Evolutionary conservation across 2,113 vertebrate genomes (phyloP).

Genomic region (Gorsachius goisagi): DNA sequence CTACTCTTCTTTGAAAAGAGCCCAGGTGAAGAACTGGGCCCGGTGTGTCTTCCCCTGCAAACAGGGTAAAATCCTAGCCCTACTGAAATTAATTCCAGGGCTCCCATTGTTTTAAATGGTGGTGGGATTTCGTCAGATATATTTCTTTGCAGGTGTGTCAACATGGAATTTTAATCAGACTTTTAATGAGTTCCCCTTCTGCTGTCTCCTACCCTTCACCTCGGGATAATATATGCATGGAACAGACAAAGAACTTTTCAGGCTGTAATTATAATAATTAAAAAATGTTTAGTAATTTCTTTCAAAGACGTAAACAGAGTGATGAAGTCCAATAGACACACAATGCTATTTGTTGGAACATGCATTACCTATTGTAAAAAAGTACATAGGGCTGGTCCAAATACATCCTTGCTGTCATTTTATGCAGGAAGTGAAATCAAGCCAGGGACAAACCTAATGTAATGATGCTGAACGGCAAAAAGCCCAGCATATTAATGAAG

Average conservation of each 20-base stretch:
- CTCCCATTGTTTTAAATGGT: conserved; percentile 1
- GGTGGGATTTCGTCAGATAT: not conserved
- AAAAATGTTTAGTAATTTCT: conserved; percentile 45
- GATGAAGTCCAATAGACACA: conserved; percentile 31
- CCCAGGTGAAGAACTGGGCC: not conserved
- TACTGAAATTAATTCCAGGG: not conserved
- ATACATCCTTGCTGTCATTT: conserved; percentile 62
- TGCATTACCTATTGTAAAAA: conserved; percentile 38
- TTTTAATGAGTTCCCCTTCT: conserved; percentile 56
- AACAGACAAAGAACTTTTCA: conserved; percentile 47
- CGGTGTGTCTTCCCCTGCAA: not conserved
- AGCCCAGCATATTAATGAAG: not conserved
- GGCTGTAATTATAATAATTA: conserved; percentile 37
- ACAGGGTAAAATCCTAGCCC: not conserved
- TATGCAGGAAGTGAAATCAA: conserved; percentile 58
- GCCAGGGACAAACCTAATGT: conserved; percentile 41
- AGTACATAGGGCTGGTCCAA: conserved; percentile 52
- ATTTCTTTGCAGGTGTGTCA: conserved; percentile 40
- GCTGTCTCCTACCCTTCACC: conserved; percentile 44
- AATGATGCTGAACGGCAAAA: not conserved
- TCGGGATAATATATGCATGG: conserved; percentile 16
- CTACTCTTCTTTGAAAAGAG: not conserved
- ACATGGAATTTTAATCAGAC: conserved; percentile 50
- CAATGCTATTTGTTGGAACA: conserved; percentile 59
- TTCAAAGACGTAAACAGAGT: conserved; percentile 52